Evolutionary conservation across 2,113 vertebrate genomes (phyloP).

Genomic region (Heterotis niloticus): DNA sequence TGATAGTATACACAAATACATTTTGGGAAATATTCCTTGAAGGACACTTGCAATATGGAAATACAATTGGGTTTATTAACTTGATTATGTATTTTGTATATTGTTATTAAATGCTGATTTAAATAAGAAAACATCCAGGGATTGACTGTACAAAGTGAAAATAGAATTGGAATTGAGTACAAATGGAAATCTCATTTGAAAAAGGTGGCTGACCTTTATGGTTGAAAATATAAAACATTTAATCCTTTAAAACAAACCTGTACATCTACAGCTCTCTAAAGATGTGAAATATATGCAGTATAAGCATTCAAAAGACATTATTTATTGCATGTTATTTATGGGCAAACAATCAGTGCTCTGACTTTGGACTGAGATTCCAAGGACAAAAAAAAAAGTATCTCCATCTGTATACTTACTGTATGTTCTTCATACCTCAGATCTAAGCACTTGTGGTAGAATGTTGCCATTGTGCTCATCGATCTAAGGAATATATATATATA

Average conservation of each 20-base stretch:
- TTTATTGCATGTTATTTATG: not conserved
- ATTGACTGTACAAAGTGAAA: not conserved
- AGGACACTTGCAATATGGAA: conserved; percentile 6
- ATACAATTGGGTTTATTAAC: not conserved
- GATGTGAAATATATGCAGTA: conserved; percentile 3
- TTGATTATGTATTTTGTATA: not conserved
- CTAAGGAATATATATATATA: too few species aligned
- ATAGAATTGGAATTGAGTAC: not conserved
- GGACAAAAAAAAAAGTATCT: not conserved
- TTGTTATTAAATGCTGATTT: not conserved
- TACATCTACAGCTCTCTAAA: not conserved
- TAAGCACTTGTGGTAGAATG: conserved; percentile 10
- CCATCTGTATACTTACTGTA: not conserved
- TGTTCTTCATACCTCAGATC: not conserved
- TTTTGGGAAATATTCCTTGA: not conserved
- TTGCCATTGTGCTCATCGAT: not conserved
- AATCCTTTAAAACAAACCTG: not conserved
- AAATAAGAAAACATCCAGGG: not conserved
- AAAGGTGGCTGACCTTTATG: not conserved
- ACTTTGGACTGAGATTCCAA: not conserved
- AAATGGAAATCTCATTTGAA: not conserved
- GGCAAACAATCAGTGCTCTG: not conserved
- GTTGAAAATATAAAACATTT: not conserved
- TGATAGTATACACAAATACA: too few species aligned
- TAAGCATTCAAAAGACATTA: not conserved